Evolutionary conservation across 1,140 invertebrate species (phyloP).

Genomic region (Pectinophora gossypiella): DNA sequence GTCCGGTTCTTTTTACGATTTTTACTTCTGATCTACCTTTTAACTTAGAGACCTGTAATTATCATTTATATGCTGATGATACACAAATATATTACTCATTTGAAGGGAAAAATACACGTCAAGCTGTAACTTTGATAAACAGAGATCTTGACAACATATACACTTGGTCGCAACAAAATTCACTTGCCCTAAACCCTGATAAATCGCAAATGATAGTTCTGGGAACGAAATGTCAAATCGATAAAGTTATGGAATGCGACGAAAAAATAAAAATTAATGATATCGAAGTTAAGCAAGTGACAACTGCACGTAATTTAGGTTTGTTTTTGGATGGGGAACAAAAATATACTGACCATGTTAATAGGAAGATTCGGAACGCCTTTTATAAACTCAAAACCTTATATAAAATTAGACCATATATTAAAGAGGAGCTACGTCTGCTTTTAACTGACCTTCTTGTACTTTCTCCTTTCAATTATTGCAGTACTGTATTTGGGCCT

Average conservation of each 20-base stretch:
- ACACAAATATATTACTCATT: too few relatives aligned
- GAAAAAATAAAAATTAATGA: too few relatives aligned
- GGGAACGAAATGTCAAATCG: constrained; percentile 13
- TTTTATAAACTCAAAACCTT: not conserved
- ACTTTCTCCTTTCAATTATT: constrained; percentile 13
- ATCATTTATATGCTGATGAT: too few relatives aligned
- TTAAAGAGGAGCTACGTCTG: not conserved
- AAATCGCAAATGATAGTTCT: constrained; percentile 11
- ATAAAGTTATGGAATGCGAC: not conserved
- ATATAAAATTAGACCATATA: constrained; percentile 8
- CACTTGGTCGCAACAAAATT: constrained; percentile 9
- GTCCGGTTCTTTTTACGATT: constrained; percentile 14
- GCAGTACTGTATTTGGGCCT: constrained; percentile 4
- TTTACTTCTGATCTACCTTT: constrained; percentile 15
- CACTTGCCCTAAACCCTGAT: constrained; percentile 3
- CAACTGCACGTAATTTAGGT: too few relatives aligned
- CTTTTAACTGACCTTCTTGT: constrained; percentile 7
- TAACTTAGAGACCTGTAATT: too few relatives aligned
- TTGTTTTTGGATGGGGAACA: too few relatives aligned
- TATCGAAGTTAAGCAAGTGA: too few relatives aligned
- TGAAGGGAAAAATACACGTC: too few relatives aligned
- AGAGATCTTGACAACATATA: constrained; percentile 8
- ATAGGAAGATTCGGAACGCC: too few relatives aligned
- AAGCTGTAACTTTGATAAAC: too few relatives aligned
- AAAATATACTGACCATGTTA: too few relatives aligned